phyloP scores from a whole-genome alignment of 2,797 vertebrate species.

The Melanotaenia parkinsoni region DNA sequence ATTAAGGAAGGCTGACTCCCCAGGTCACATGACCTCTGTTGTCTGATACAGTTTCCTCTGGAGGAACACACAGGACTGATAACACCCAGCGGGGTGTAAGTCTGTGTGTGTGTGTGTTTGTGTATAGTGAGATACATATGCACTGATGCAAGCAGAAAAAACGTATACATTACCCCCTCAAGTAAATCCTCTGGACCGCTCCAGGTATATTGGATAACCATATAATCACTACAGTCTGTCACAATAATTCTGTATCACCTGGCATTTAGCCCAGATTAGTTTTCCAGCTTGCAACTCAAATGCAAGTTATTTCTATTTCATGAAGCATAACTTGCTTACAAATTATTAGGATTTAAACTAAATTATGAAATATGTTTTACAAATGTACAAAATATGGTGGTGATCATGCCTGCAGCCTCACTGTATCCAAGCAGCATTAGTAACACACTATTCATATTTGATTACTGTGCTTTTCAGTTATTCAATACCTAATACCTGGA shows the following conservation, averaged over 20 bases:
- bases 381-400: constrained; percentile 36
- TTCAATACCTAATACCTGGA: constrained; percentile 67
- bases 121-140: constrained; percentile 8
- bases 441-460: constrained; percentile 59
- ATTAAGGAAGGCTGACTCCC: constrained; percentile 79
- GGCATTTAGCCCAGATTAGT: constrained; percentile 6
- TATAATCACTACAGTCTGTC: constrained; percentile 48
- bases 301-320: constrained; percentile 10
- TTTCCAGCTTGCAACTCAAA: constrained; percentile 6
- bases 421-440: constrained; percentile 46
- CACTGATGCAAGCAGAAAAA: constrained; percentile 32
- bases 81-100: constrained; percentile 51
- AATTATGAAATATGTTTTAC: constrained; percentile 24
- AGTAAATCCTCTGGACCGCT: constrained; percentile 34
- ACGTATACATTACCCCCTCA: constrained; percentile 20
- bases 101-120: constrained; percentile 21
- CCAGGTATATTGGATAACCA: constrained; percentile 51
- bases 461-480: constrained; percentile 59
- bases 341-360: constrained; percentile 20
- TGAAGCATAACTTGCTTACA: constrained; percentile 13
- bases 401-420: constrained; percentile 37
- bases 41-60: constrained; percentile 77
- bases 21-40: constrained; percentile 76
- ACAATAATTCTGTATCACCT: constrained; percentile 34
- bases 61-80: constrained; percentile 69